These are phyloP conservation scores for Lithobates pipiens DNA, from an alignment of 2,797 vertebrate genomes.

Conservation along the genomic window DNA sequence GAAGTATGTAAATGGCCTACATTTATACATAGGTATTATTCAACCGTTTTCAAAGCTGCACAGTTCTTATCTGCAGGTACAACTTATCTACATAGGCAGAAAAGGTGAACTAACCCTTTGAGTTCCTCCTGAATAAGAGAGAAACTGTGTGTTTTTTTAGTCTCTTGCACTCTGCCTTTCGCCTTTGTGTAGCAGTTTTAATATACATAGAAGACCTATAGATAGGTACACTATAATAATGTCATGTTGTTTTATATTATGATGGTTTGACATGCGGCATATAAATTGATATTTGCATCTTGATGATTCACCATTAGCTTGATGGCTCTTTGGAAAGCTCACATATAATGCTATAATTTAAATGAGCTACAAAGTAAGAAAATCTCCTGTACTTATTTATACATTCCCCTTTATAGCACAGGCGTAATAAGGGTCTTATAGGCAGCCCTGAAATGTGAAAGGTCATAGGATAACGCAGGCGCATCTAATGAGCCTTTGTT, in stretches of 20 bases:
- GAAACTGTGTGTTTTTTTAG: no score
- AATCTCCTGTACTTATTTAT: slow-evolving; percentile 17
- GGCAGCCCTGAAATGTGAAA: slow-evolving; percentile 58
- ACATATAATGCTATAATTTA: background rate
- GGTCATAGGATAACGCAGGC: slow-evolving; percentile 83
- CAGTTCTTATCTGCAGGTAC: no score
- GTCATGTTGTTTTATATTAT: background rate
- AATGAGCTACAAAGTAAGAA: background rate
- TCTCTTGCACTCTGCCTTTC: background rate
- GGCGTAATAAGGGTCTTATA: slow-evolving; percentile 24
- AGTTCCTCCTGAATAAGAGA: no score
- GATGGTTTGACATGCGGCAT: background rate
- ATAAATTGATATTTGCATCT: background rate
- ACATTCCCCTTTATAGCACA: background rate
- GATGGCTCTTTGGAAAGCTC: background rate
- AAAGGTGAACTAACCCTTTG: no score
- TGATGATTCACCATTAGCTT: background rate
- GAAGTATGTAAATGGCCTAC: no score
- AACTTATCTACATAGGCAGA: no score
- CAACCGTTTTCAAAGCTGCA: no score
- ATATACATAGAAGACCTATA: background rate
- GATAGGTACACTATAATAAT: background rate
- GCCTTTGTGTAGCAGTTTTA: no score
- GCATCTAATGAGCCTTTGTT: slow-evolving; percentile 83
- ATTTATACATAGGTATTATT: no score